Base-by-base conservation (phyloP, 2,888 invertebrate genomes). In the Agriopis aurantiaria region DNA sequence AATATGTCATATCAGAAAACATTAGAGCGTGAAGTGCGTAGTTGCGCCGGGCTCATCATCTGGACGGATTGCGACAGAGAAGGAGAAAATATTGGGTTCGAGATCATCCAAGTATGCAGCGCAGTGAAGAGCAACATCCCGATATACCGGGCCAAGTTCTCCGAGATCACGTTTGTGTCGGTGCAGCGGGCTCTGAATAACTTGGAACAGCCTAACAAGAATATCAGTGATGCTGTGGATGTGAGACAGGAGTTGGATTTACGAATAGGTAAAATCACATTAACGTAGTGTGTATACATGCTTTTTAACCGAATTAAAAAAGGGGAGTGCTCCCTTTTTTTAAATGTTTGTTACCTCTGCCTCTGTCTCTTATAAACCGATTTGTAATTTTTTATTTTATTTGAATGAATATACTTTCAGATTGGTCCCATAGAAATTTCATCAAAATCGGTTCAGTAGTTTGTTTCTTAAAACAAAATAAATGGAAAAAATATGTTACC, bases 11-110 rank as follows among this genome's bases (percentile, higher is more conserved):
- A 65, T 3, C 82, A 97, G 95, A 95, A 93, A 89, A 97, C 97
- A 5, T 86, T 97, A 78, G 96, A 97, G 87, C 93, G 95, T 78
- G 97, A 97, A 94, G 92, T 96, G 3, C 89, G 95, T 17, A 85
- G 89, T 48, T 97, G 97, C 80, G 92, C 95, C 76, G 96, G 96
- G 0, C 94, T 99, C 5, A 97, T 99, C 17, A 97, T 99, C 79
- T 99, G 99, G 99, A 99, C 99, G 0, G 99, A 99, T 98, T 99
- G 99, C 94, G 99, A 99, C 95, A 96, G 99, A 91, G 99, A 99
- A 95, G 99, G 99, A 45, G 99, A 99, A 91, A 99, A 99, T 88
- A 99, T 99, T 87, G 99, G 99, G 0, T 99, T 96, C 95, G 99
- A 99, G 95, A 96, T 99, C 46, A 98, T 99, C 62, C 91, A 97